Conservation (phyloP, 2,797 vertebrate genomes). For the Oryzias sinensis region DNA sequence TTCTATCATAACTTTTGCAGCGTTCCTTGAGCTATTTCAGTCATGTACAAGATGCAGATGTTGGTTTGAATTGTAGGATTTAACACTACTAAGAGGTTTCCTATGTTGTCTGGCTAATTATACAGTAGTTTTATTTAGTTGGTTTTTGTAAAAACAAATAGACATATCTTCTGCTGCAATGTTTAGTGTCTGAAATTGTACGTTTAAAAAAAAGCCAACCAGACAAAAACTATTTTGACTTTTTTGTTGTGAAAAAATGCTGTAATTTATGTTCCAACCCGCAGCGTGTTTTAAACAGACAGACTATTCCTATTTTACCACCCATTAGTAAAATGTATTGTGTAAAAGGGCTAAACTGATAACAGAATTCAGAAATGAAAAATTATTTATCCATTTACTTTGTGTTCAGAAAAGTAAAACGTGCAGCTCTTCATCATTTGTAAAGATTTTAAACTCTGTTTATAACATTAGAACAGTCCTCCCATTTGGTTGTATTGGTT, state of each 20-base stretch:
- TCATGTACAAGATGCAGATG: slow-evolving; percentile 5
- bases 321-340: background rate
- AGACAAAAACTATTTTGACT: background rate
- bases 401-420: slow-evolving; percentile 17
- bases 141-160: background rate
- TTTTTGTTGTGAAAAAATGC: background rate
- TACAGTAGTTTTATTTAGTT: slow-evolving; percentile 13
- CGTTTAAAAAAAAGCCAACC: background rate
- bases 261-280: background rate
- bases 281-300: too few species aligned
- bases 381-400: slow-evolving; percentile 13
- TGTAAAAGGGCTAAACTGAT: slow-evolving; percentile 10
- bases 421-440: slow-evolving; percentile 8
- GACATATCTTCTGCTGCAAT: background rate
- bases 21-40: slow-evolving; percentile 2
- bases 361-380: slow-evolving; percentile 6
- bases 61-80: background rate
- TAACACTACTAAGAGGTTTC: background rate
- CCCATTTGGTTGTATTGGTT: background rate
- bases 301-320: background rate
- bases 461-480: slow-evolving; percentile 12
- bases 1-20: background rate
- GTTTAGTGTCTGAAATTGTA: background rate
- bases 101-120: background rate
- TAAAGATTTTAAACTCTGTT: slow-evolving; percentile 20